Conservation (phyloP, 2,113 vertebrate genomes). For the Corythoichthys intestinalis region DNA sequence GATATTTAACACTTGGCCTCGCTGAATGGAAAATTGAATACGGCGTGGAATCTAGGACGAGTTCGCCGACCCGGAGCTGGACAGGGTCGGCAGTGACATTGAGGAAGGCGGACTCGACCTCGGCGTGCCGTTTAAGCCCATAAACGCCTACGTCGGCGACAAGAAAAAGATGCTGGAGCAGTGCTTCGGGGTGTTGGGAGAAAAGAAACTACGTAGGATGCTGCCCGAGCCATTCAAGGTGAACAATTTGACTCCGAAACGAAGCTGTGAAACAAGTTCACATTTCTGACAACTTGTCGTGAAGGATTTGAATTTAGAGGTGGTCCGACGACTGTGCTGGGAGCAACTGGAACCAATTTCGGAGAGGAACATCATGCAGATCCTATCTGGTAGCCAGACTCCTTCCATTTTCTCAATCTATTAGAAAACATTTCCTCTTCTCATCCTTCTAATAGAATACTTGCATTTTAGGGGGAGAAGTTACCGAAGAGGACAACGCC, state of each 20-base stretch:
- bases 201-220: slow-evolving; percentile 91
- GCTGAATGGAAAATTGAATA: background rate
- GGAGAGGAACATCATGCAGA: slow-evolving; percentile 84
- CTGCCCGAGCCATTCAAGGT: slow-evolving; percentile 94
- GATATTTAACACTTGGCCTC: background rate
- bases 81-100: slow-evolving; percentile 84
- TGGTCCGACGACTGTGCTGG: slow-evolving; percentile 89
- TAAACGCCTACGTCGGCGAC: slow-evolving; percentile 84
- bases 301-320: slow-evolving; percentile 83
- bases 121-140: slow-evolving; percentile 81
- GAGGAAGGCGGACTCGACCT: slow-evolving; percentile 95
- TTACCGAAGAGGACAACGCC: slow-evolving; percentile 24
- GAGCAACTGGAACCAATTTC: slow-evolving; percentile 88
- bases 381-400: slow-evolving; percentile 83
- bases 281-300: too few species aligned
- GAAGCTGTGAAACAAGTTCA: background rate
- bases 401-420: background rate
- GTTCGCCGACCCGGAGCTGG: slow-evolving; percentile 69
- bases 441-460: background rate
- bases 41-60: slow-evolving; percentile 60
- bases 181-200: slow-evolving; percentile 88
- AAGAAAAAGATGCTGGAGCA: slow-evolving; percentile 92
- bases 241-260: background rate
- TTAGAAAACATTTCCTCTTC: background rate
- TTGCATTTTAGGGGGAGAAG: slow-evolving; percentile 52